Evolutionary conservation across 2,113 vertebrate genomes (phyloP).

Genomic region (Puntigrus tetrazona): DNA sequence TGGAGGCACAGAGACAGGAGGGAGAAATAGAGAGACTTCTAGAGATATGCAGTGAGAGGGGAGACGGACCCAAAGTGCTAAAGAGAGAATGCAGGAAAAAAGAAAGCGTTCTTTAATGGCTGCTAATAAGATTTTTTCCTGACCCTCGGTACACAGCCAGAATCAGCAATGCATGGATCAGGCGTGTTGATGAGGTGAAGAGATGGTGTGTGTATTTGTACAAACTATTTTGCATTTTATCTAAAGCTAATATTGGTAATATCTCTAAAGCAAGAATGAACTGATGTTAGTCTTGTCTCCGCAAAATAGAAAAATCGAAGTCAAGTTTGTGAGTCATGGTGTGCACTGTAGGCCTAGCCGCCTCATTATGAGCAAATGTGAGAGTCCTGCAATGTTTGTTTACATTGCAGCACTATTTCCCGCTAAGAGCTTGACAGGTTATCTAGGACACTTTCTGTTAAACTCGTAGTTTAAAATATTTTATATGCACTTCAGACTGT

Average conservation of each 20-base stretch:
- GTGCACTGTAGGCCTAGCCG: not conserved
- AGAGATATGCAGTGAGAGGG: not conserved
- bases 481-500: not conserved
- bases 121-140: not conserved
- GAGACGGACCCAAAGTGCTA: not conserved
- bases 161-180: not conserved
- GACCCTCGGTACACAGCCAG: not conserved
- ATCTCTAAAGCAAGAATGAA: not conserved
- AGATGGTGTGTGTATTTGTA: not conserved
- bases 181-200: no score
- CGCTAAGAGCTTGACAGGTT: not conserved
- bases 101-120: not conserved
- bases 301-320: not conserved
- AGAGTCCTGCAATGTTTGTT: slow-evolving; percentile 29
- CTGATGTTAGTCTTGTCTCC: not conserved
- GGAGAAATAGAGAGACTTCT: slow-evolving; percentile 22
- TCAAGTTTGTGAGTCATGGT: not conserved
- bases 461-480: not conserved
- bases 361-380: slow-evolving; percentile 24
- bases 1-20: not conserved
- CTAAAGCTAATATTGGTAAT: not conserved
- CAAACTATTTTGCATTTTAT: not conserved
- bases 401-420: not conserved
- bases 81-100: not conserved
- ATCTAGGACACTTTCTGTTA: not conserved